Evolutionary conservation across 1,140 invertebrate genomes (phyloP).

Genomic region (Aphelinus certus): DNA sequence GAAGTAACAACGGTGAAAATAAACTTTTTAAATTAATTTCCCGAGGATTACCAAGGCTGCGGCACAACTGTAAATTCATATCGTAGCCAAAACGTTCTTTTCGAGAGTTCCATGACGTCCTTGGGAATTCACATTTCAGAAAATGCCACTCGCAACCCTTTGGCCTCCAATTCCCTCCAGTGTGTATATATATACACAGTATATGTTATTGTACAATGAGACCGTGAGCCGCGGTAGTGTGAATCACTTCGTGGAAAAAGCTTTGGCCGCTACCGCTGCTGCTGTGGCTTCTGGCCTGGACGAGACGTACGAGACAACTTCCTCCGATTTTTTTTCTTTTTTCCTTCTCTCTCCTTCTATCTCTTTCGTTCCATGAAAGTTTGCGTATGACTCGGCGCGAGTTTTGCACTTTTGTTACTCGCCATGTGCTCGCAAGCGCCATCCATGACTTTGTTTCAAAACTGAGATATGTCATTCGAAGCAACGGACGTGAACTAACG

Average conservation of each 20-base stretch:
- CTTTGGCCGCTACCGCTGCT: neutral
- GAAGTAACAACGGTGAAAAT: no score
- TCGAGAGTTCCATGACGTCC: no score
- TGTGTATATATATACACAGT: no score
- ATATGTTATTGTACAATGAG: neutral
- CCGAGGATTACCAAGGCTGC: no score
- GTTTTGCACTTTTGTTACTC: constrained; percentile 16
- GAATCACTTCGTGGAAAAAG: constrained; percentile 8
- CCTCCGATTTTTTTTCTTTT: constrained; percentile 11
- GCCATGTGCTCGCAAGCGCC: neutral
- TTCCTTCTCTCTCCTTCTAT: constrained; percentile 15
- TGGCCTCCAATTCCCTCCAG: no score
- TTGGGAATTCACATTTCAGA: no score
- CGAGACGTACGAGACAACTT: neutral
- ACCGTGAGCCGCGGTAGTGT: neutral
- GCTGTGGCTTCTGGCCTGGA: neutral
- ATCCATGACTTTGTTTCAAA: constrained; percentile 2
- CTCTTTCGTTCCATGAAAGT: neutral
- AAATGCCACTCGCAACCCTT: no score
- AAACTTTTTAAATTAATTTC: no score
- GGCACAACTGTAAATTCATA: no score
- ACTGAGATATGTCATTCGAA: constrained; percentile 15
- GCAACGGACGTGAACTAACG: neutral
- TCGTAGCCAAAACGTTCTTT: no score
- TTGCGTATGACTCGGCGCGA: neutral